Base-by-base conservation (phyloP, 2,888 invertebrate species). In the Arrhopalites spinosus region DNA sequence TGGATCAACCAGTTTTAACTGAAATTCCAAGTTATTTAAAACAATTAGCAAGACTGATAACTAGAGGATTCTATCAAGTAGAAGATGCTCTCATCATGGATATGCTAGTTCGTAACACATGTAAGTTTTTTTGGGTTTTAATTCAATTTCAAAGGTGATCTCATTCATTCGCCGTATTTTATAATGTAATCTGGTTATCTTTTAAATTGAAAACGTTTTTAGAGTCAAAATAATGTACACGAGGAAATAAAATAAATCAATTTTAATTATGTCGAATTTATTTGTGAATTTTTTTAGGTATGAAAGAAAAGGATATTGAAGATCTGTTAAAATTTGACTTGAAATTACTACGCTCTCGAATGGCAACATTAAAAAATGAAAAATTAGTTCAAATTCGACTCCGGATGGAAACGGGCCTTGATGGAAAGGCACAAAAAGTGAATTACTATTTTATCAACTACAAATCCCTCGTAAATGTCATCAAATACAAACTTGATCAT, bases 401-500 rank as follows among this genome's bases (percentile, higher is more conserved):
- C 83, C 91, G 94, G 87, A 96, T 97, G 93, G 97, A 97, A 88
- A 97, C 97, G 73, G 96, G 94, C 47, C 89, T 91, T 0, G 97
- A 98, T 86, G 95, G 96, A 3, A 96, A 95, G 87, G 94, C 95
- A 45, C 95, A 95, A 84, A 94, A 95, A 88, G 95, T 96, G 25
- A 97, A 96, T 86, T 98, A 96, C 86, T 98, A 97, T 86, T 98
- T 95, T 85, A 97, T 98, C 83, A 97, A 97, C 86, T 98, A 97
- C 86, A 95, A 95, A 85, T 75, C 73, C 13, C 73, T 82, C 2
- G 97, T 98, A 3, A 98, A 98, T 87, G 96, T 98, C 17, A 94
- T 98, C 0, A 98, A 97, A 86, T 98, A 98, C 86, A 98, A 98
- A 87, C 87, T 98, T 84, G 97, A 98, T 87, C 89, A 96, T 84